These are phyloP conservation scores for Nasonia vitripennis DNA, from an alignment of 1,140 invertebrate species.

Conservation along the genomic window DNA sequence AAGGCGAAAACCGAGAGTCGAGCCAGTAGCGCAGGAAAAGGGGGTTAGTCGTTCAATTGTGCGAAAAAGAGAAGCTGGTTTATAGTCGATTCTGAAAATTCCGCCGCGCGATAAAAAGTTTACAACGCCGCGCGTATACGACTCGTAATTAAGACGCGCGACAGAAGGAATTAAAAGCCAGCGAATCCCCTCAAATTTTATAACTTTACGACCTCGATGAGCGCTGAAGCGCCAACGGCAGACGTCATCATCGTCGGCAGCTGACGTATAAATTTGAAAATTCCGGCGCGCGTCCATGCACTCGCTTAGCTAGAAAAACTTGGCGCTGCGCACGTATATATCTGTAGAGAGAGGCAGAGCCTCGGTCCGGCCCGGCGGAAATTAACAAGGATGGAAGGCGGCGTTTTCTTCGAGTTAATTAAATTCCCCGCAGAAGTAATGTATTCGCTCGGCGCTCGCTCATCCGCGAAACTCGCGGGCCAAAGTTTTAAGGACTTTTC, in stretches of 20 bases:
- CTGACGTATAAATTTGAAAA: neutral
- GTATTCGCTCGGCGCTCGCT: constrained; percentile 8
- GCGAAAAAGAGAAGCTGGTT: constrained; percentile 55
- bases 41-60: constrained; percentile 33
- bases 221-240: neutral
- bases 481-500: constrained; percentile 50
- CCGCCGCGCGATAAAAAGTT: too few relatives aligned
- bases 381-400: constrained; percentile 42
- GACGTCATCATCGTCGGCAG: neutral
- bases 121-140: too few relatives aligned
- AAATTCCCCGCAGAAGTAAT: constrained; percentile 50
- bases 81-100: neutral
- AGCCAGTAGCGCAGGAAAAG: neutral
- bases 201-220: neutral
- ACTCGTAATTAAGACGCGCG: too few relatives aligned
- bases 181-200: neutral
- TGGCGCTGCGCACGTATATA: neutral
- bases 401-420: constrained; percentile 47
- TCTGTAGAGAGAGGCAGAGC: constrained; percentile 55
- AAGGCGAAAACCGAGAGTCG: neutral
- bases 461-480: constrained; percentile 34
- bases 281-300: too few relatives aligned
- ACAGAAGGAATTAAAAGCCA: too few relatives aligned
- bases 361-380: neutral
- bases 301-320: neutral